These are phyloP conservation scores for Latrodectus hesperus DNA, from an alignment of 2,888 invertebrate species.

Conservation along the genomic window DNA sequence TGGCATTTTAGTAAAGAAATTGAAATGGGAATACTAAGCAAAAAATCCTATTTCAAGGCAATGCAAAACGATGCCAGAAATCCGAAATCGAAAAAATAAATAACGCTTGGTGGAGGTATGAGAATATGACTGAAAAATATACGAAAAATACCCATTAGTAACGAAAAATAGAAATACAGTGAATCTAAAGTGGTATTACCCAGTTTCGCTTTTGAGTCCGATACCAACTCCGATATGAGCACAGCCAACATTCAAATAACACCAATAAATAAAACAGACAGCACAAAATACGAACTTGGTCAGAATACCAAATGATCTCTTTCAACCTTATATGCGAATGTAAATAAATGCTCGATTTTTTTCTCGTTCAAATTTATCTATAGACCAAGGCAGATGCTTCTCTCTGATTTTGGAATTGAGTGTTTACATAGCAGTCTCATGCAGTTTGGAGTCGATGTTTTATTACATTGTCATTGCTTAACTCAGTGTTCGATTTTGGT, in stretches of 20 bases:
- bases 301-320: constrained; percentile 53
- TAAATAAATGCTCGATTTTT: constrained; percentile 51
- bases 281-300: constrained; percentile 10
- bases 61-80: neutral
- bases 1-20: too few species aligned
- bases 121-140: neutral
- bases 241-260: constrained; percentile 31
- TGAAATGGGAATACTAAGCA: too few species aligned
- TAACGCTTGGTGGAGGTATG: neutral
- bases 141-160: constrained; percentile 27
- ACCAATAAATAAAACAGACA: constrained; percentile 33
- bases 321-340: constrained; percentile 46
- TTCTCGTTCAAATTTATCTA: constrained; percentile 30
- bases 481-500: constrained; percentile 42
- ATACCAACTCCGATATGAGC: constrained; percentile 24
- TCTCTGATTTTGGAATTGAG: constrained; percentile 18
- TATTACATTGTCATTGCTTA: constrained; percentile 20
- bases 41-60: too few species aligned
- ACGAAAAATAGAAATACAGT: constrained; percentile 30
- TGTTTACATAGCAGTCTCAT: constrained; percentile 32
- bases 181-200: constrained; percentile 29
- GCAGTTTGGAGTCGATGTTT: neutral
- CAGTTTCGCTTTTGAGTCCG: constrained; percentile 48
- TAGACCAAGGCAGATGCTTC: constrained; percentile 28
- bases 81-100: constrained; percentile 4